Evolutionary conservation across 2,113 vertebrate genomes (phyloP).

Genomic region (Chionis minor): DNA sequence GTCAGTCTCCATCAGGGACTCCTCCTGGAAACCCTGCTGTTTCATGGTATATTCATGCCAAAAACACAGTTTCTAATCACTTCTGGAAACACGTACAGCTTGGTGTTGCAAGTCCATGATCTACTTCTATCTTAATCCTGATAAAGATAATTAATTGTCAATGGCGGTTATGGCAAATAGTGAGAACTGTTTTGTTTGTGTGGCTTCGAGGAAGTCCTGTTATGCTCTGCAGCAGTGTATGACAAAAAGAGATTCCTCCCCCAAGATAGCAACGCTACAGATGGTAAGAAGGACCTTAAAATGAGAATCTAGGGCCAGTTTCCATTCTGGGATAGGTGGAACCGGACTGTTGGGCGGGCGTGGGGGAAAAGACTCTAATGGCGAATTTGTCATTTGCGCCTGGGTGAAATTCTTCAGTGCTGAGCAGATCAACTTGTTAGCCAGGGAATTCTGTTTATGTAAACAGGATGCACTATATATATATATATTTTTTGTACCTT

Average conservation of each 20-base stretch:
- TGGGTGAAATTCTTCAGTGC: neutral
- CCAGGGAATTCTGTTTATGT: neutral
- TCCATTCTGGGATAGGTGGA: neutral
- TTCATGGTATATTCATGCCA: neutral
- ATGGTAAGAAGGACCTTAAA: neutral
- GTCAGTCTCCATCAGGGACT: neutral
- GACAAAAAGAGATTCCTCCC: neutral
- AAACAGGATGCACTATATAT: neutral
- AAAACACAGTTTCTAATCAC: neutral
- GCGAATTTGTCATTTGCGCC: neutral
- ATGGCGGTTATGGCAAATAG: neutral
- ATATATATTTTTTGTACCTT: neutral
- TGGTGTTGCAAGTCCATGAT: neutral
- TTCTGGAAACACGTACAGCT: neutral
- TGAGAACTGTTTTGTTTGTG: accelerated
- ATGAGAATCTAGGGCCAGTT: neutral
- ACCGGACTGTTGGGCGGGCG: neutral
- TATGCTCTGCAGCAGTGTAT: neutral
- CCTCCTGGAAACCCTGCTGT: neutral
- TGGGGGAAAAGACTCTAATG: neutral
- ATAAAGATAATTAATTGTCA: neutral
- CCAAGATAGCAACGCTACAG: neutral
- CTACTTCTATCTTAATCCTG: neutral
- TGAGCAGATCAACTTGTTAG: neutral
- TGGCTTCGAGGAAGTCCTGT: neutral